A percentile compares a stretch with the other conserved stretches of the same genome.
Conservation (phyloP, 1,140 invertebrate genomes). For the Hydropsyche tenuis region DNA sequence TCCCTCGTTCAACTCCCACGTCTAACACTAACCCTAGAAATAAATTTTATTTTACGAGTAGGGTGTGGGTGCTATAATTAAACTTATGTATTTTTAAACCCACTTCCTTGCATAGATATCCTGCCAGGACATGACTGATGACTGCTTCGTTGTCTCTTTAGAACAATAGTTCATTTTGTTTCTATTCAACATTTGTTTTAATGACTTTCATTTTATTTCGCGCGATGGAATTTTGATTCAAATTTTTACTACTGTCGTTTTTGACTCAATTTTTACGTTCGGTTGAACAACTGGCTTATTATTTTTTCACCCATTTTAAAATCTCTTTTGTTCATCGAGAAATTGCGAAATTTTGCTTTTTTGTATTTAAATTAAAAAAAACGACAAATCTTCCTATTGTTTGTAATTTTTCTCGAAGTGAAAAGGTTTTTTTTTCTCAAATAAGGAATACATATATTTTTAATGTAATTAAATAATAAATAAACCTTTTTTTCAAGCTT, state of each 20-base stretch:
- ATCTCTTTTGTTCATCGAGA: neutral
- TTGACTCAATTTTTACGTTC: constrained; percentile 6
- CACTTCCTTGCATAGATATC: neutral
- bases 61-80: constrained; percentile 24
- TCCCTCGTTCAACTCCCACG: constrained; percentile 19
- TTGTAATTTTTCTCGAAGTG: too few relatives aligned
- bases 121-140: neutral
- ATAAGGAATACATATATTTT: too few relatives aligned
- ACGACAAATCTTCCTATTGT: too few relatives aligned
- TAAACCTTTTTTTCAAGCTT: too few relatives aligned
- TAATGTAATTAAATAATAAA: too few relatives aligned
- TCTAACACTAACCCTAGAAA: constrained; percentile 26
- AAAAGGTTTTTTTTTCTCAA: too few relatives aligned
- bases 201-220: neutral
- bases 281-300: neutral
- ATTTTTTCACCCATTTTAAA: neutral
- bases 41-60: constrained; percentile 28
- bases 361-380: too few relatives aligned
- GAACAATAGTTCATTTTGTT: neutral
- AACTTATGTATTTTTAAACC: constrained; percentile 19
- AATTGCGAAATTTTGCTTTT: too few relatives aligned
- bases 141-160: neutral
- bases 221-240: neutral
- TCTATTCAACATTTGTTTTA: constrained; percentile 4
- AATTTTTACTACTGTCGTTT: constrained; percentile 18